Percentiles rank a stretch among this genome's conserved stretches.
These are phyloP conservation scores for Sceloporus undulatus DNA, from an alignment of 2,113 vertebrate species.

Conservation along the genomic window DNA sequence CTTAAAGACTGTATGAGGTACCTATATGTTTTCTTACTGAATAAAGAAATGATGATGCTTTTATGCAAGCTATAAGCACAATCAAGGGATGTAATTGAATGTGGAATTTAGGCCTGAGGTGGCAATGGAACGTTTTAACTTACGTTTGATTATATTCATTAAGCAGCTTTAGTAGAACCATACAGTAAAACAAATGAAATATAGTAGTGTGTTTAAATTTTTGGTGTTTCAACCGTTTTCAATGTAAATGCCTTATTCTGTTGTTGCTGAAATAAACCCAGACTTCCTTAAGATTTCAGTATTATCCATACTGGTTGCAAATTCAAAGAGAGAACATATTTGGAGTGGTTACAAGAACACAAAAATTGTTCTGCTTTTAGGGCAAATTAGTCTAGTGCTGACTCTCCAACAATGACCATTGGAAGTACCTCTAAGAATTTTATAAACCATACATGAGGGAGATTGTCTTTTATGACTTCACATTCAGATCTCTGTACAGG, in stretches of 20 bases:
- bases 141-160: slow-evolving; percentile 2
- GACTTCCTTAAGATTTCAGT: background rate
- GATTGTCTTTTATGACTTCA: background rate
- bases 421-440: background rate
- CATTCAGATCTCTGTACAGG: background rate
- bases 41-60: slow-evolving; percentile 2
- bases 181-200: background rate
- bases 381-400: background rate
- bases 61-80: slow-evolving; percentile 34
- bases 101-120: slow-evolving; percentile 3
- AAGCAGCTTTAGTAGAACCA: slow-evolving; percentile 4
- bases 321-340: background rate
- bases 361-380: background rate
- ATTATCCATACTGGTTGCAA: background rate
- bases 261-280: background rate
- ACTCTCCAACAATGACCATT: background rate
- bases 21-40: background rate
- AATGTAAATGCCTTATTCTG: background rate
- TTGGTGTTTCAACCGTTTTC: background rate
- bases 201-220: slow-evolving; percentile 14
- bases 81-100: slow-evolving; percentile 3
- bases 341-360: background rate
- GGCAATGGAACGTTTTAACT: background rate
- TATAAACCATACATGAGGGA: background rate
- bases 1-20: slow-evolving; percentile 13